Conservation (phyloP, 2,888 invertebrate genomes). For the Ceraclea dissimilis region DNA sequence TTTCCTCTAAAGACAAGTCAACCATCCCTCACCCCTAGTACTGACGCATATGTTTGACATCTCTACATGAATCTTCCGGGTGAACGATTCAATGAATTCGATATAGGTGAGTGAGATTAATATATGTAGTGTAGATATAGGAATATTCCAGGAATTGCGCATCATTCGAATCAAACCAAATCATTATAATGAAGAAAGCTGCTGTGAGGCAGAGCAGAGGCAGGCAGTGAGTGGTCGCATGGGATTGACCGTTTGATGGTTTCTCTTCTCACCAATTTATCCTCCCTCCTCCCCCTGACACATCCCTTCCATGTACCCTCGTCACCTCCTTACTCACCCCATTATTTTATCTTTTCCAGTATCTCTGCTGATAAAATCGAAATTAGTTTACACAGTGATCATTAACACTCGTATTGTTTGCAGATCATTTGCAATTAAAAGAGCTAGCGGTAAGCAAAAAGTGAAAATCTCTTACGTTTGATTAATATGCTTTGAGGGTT, state of each 20-base stretch:
- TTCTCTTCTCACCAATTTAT: conserved; percentile 1
- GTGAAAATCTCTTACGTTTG: background rate
- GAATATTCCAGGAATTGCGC: background rate
- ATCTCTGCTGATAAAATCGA: background rate
- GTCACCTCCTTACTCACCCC: background rate
- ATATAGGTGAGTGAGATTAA: too few species aligned
- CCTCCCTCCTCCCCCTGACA: background rate
- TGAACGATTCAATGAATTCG: too few species aligned
- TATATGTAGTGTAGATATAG: too few species aligned
- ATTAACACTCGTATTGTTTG: background rate
- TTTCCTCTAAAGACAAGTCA: too few species aligned
- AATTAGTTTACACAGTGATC: background rate
- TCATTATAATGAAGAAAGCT: conserved; percentile 2
- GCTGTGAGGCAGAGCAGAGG: background rate
- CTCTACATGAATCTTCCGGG: too few species aligned
- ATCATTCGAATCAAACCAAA: background rate
- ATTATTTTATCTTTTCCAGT: background rate
- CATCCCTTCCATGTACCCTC: background rate
- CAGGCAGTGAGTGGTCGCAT: background rate
- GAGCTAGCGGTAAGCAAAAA: background rate
- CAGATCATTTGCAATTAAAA: background rate
- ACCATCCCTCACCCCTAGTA: too few species aligned
- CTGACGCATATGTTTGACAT: too few species aligned
- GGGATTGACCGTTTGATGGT: conserved; percentile 1
- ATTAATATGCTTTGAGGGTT: too few species aligned